Conservation (phyloP, 2,797 vertebrate genomes). For the Halcyon smyrnensis region DNA sequence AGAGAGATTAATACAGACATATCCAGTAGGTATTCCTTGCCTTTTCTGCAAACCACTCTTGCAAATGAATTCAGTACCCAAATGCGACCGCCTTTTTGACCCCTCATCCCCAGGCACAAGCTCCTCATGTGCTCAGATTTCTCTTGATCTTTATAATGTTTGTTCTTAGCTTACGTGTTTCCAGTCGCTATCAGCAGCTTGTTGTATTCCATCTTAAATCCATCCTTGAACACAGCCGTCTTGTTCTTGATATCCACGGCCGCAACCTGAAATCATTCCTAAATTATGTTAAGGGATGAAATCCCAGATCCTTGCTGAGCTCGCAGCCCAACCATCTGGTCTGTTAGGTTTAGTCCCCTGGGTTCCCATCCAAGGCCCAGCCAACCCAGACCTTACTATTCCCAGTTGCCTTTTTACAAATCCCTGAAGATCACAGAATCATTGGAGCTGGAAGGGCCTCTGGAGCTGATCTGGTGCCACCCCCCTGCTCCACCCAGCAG, state of each 20-base stretch:
- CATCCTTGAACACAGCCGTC: constrained; percentile 91
- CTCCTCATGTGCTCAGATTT: neutral
- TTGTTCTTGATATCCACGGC: constrained; percentile 91
- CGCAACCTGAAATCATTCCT: constrained; percentile 82
- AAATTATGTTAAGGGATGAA: constrained; percentile 10
- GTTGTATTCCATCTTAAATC: constrained; percentile 95
- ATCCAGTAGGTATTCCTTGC: neutral
- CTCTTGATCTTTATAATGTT: neutral
- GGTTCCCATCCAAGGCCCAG: neutral
- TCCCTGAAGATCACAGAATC: neutral
- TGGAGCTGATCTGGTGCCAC: too few species aligned
- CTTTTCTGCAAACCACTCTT: neutral
- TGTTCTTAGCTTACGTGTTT: constrained; percentile 83
- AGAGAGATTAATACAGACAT: neutral
- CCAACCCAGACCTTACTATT: neutral
- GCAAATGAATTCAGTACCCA: neutral
- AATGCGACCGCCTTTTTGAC: neutral
- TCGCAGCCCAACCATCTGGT: neutral
- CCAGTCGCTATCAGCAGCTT: constrained; percentile 95
- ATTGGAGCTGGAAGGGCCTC: too few species aligned
- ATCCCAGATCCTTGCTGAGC: neutral
- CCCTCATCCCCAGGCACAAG: neutral
- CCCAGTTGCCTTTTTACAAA: neutral
- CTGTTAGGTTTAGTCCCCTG: neutral
- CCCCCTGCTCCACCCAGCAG: too few species aligned